Evolutionary conservation across 2,113 vertebrate species (phyloP), one percentile per base, ranked within the genome.

Genomic region (Macaca mulatta): DNA sequence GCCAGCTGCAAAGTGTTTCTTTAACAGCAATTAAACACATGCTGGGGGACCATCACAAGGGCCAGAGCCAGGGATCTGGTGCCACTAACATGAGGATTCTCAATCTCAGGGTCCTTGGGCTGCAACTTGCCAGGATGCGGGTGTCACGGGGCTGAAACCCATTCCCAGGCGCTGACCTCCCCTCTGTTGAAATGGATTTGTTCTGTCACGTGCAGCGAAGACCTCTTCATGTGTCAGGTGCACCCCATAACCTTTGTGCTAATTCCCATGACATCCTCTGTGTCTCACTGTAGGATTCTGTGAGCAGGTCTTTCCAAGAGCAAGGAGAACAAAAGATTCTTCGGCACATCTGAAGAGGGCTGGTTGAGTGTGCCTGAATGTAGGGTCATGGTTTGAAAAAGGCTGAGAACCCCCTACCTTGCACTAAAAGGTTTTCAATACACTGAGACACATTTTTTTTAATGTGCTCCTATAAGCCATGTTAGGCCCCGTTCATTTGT

Each of bases 201-300:
- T 96, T 93, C 96, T 97, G 98, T 97, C 97, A 93, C 94, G 96
- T 97, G 92, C 96, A 88, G 43, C 1, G 48, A 95, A 88, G 90
- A 98, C 89, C 83, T 80, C 95, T 96, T 96, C 94, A 90, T 93
- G 93, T 90, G 93, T 92, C 96, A 85, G 93, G 92, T 92, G 96
- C 93, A 97, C 98, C 96, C 94, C 69, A 96, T 97, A 97, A 97
- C 98, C 97, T 97, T 85, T 98, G 97, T 74, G 95, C 96, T 98
- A 98, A 97, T 98, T 98, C 98, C 97, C 98, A 98, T 97, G 98
- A 97, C 97, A 97, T 95, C 87, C 45, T 87, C 97, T 95, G 96
- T 97, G 97, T 98, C 96, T 97, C 98, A 11, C 97, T 85, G 96
- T 98, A 97, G 96, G 98, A 96, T 93, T 94, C 93, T 87, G 94